A percentile compares a stretch with the other conserved stretches of the same genome.
Conservation (phyloP, 2,888 invertebrate genomes). For the Xanthostigma xanthostigma region DNA sequence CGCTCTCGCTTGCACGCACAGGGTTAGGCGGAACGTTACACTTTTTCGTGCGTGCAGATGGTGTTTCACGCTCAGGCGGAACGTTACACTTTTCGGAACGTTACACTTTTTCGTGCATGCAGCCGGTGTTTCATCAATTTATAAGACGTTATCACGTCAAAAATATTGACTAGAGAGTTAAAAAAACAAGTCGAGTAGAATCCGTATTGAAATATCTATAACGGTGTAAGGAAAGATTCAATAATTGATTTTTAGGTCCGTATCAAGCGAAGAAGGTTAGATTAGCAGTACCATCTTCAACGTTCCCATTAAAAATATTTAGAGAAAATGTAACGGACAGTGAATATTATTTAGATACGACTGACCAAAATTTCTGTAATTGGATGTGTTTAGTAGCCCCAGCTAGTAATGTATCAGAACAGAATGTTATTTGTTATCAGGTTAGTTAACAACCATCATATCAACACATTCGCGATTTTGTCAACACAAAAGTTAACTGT, state of each 20-base stretch:
- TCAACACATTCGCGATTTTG: neutral
- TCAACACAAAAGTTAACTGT: too few species aligned
- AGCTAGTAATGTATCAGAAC: slow-evolving; percentile 30
- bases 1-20: too few species aligned
- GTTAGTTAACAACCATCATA: slow-evolving; percentile 20
- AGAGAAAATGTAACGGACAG: slow-evolving; percentile 25
- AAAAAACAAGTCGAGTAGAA: too few species aligned
- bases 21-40: too few species aligned
- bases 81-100: too few species aligned
- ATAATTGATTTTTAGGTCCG: slow-evolving; percentile 19
- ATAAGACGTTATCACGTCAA: too few species aligned
- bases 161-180: too few species aligned
- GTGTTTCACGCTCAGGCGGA: too few species aligned
- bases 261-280: slow-evolving; percentile 24
- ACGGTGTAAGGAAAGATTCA: neutral
- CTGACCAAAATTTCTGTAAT: slow-evolving; percentile 38
- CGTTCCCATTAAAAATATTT: slow-evolving; percentile 32
- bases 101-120: too few species aligned
- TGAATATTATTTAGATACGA: slow-evolving; percentile 35
- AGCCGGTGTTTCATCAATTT: too few species aligned
- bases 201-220: too few species aligned
- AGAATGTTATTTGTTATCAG: slow-evolving; percentile 45
- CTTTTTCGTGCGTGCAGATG: too few species aligned
- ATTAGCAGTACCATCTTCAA: slow-evolving; percentile 23
- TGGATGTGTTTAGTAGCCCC: slow-evolving; percentile 42